Percentiles rank a stretch among this genome's conserved stretches.
Conservation (phyloP, 2,113 vertebrate genomes). For the Psammodynastes pulverulentus region DNA sequence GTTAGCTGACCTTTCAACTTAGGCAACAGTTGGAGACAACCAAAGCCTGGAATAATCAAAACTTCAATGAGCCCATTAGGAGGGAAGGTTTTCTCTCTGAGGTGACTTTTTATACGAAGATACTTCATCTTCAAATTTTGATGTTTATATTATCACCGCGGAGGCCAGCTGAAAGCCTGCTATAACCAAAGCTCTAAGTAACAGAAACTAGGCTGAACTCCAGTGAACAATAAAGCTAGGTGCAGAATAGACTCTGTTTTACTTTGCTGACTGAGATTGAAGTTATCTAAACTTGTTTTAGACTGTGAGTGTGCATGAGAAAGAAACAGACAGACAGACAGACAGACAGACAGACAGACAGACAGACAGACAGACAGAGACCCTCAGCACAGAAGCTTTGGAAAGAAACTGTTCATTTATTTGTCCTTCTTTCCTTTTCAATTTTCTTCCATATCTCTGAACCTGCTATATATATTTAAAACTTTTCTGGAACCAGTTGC, state of each 20-base stretch:
- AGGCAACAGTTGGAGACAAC: neutral
- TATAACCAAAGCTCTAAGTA: neutral
- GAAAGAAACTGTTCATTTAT: neutral
- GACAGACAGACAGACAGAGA: no score
- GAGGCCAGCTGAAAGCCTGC: neutral
- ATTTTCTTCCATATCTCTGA: neutral
- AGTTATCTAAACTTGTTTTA: neutral
- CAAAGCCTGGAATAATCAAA: neutral
- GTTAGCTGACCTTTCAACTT: neutral
- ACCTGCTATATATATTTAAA: neutral
- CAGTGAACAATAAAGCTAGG: neutral
- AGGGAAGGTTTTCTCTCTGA: neutral
- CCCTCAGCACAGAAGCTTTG: neutral
- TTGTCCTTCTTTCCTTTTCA: neutral
- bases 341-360: no score
- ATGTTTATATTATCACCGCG: neutral
- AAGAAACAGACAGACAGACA: neutral
- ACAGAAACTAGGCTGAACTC: neutral
- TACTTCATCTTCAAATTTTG: neutral
- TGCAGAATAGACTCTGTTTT: neutral
- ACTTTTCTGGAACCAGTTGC: neutral
- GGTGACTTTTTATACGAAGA: neutral
- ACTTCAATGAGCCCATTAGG: neutral
- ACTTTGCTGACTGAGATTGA: neutral
- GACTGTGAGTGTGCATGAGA: neutral